Percentiles rank a stretch among this genome's conserved stretches.
Evolutionary conservation across 2,797 vertebrate species (phyloP).

Genomic region (Schizopygopsis pylzovi): DNA sequence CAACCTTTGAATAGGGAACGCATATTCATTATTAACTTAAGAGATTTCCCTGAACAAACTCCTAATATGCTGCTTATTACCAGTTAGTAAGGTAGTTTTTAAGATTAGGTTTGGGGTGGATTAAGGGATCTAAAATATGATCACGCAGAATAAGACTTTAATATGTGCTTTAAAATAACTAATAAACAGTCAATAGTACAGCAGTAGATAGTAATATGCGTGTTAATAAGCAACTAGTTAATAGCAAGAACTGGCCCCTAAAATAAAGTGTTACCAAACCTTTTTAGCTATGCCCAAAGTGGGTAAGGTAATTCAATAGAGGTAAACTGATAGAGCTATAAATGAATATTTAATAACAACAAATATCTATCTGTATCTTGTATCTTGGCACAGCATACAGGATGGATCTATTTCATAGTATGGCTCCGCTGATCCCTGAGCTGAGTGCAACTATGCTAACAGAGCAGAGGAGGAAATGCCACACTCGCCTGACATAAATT

Average conservation of each 20-base stretch:
- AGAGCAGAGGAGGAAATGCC: constrained; percentile 63
- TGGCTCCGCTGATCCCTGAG: constrained; percentile 43
- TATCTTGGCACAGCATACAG: constrained; percentile 33
- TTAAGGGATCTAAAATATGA: neutral
- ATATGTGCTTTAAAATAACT: neutral
- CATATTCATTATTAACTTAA: too few relatives aligned
- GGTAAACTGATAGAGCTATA: neutral
- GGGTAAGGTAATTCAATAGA: neutral
- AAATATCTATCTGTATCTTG: neutral
- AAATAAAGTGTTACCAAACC: neutral
- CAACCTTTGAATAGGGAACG: too few relatives aligned
- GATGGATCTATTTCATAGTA: constrained; percentile 49
- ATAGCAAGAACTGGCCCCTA: neutral
- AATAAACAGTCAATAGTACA: neutral
- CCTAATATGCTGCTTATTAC: neutral
- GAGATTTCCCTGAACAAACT: too few relatives aligned
- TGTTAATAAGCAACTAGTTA: neutral
- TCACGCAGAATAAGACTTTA: neutral
- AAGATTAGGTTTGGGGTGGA: neutral
- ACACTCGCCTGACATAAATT: constrained; percentile 69
- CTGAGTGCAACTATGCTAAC: constrained; percentile 40
- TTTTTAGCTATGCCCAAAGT: neutral
- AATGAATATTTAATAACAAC: neutral
- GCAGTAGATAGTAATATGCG: neutral
- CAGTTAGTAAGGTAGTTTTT: neutral